Evolutionary conservation across 2,797 vertebrate genomes (phyloP), one percentile per base, ranked within the genome.

Genomic region (Sebastes melanostomus): DNA sequence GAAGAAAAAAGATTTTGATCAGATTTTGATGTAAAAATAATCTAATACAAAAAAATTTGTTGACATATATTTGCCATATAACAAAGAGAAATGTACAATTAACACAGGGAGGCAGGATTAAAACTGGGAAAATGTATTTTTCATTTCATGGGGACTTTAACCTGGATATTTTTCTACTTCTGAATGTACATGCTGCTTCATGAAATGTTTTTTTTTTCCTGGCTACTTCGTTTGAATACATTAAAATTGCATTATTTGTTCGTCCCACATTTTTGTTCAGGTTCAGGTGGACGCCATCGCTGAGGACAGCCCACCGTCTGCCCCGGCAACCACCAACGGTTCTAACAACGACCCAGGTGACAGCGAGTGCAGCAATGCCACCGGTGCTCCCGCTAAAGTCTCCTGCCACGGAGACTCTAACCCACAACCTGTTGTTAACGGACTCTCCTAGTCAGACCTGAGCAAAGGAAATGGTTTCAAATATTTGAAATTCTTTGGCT

Each of bases 381-480:
- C 94, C 81, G 84, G 94, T 90, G 88, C 93, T 66, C 91, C 95
- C 8, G 70, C 91, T 50, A 94, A 93, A 87, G 95, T 92, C 90
- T 92, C 93, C 83, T 91, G 94, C 88, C 92, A 96, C 70, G 96
- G 89, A 75, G 97, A 97, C 30, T 94, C 93, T 27, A 95, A 90
- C 90, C 95, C 95, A 60, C 94, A 96, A 91, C 93, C 96, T 67
- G 97, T 97, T 77, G 95, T 97, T 83, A 99, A 99, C 73, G 98
- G 98, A 89, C 96, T 99, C 94, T 98, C 97, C 93, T 99, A 97
- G 97, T 96, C 71, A 66, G 54, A 73, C 61, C 77, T 1, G n/a
- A 34, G 80, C 68, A 61, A 79, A 78, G 73, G 83, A 90, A 82
- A 87, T 29, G 77, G 86, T 90, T 92, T 93, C 90, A 88, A 82